Conservation (phyloP, 1,140 invertebrate genomes). For the Brevipalpus yothersi region DNA sequence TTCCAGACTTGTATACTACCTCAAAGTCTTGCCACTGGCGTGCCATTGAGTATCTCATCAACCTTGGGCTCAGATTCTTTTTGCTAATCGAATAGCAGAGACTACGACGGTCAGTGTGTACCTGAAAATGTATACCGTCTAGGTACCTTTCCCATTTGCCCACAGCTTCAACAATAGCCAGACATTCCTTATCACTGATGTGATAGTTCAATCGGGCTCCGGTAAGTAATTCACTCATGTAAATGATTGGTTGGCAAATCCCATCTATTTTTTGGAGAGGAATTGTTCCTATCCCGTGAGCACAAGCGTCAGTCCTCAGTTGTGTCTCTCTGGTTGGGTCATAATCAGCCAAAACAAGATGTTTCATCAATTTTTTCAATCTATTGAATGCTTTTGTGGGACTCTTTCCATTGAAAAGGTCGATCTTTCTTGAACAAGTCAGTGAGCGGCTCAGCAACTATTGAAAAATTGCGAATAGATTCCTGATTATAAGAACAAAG, state of each 20-base stretch:
- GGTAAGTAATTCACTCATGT: constrained; percentile 11
- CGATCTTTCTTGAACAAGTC: background rate
- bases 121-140: background rate
- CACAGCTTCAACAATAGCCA: constrained; percentile 16
- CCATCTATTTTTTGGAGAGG: background rate
- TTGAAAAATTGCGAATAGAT: constrained; percentile 20
- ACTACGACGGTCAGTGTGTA: constrained; percentile 2
- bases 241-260: constrained; percentile 15
- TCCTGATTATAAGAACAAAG: constrained; percentile 22
- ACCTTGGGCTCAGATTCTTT: constrained; percentile 19
- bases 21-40: constrained; percentile 24
- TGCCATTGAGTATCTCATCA: constrained; percentile 24
- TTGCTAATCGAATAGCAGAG: too few species aligned
- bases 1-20: constrained; percentile 20
- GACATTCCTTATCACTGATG: too few species aligned
- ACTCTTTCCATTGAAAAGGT: background rate
- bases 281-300: background rate
- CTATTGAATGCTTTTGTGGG: background rate
- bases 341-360: background rate
- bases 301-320: background rate
- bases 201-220: too few species aligned
- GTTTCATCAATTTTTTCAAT: background rate
- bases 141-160: background rate
- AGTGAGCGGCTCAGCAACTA: constrained; percentile 16
- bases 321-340: background rate